These are phyloP conservation scores for Naja naja DNA, from an alignment of 2,113 vertebrate species.

Conservation along the genomic window DNA sequence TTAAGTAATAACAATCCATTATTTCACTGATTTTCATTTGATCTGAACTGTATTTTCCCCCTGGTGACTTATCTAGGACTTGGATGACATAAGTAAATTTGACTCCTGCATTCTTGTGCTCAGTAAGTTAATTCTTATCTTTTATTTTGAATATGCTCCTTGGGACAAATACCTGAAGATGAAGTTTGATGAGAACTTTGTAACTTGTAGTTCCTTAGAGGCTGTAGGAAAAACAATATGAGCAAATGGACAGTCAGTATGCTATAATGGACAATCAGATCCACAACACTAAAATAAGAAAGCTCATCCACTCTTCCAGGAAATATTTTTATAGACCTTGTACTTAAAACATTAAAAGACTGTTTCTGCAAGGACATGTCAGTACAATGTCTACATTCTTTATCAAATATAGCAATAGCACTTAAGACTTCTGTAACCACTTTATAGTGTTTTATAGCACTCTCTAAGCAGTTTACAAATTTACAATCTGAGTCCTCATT, in stretches of 20 bases:
- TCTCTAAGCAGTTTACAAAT: neutral
- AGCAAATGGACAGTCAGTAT: neutral
- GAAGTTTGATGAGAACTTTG: neutral
- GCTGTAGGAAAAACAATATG: conserved; percentile 38
- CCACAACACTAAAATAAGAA: neutral
- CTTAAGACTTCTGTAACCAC: neutral
- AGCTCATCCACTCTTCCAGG: neutral
- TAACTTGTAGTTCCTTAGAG: conserved; percentile 48
- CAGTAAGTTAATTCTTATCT: neutral
- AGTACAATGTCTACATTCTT: neutral
- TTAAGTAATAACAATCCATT: neutral
- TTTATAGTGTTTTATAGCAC: neutral
- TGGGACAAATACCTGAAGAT: conserved; percentile 65
- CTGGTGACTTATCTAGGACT: neutral
- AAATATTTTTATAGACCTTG: neutral
- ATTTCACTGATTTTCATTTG: neutral
- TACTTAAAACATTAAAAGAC: neutral
- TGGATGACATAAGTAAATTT: neutral
- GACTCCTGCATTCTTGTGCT: neutral
- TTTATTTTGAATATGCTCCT: neutral
- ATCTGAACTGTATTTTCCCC: conserved; percentile 1
- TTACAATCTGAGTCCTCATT: neutral
- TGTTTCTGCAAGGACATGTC: neutral
- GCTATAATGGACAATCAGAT: neutral
- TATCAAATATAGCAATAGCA: neutral